phyloP scores from a whole-genome alignment of 1,140 invertebrate genomes.

The Cydia amplana region DNA sequence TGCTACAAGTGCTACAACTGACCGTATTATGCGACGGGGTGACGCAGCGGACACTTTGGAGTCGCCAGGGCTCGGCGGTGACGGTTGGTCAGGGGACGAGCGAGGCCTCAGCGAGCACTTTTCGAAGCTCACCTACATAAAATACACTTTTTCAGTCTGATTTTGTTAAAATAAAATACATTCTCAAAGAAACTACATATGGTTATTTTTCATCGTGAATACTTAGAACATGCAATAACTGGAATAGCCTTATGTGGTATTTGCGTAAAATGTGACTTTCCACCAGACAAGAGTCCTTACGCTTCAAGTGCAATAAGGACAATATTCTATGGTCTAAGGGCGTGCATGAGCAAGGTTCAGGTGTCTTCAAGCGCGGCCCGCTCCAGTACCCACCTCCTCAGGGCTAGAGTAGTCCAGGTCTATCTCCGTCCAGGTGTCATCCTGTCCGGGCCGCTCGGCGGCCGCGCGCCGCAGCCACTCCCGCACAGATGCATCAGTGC shows the following conservation, averaged over 20 bases:
- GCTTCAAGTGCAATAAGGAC: too few relatives aligned
- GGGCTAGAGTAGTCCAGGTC: constrained; percentile 64
- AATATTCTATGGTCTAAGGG: too few relatives aligned
- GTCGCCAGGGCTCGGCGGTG: constrained; percentile 57
- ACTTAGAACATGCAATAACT: too few relatives aligned
- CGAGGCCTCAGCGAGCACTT: constrained; percentile 70
- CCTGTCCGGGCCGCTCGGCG: constrained; percentile 40
- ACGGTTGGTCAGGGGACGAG: constrained; percentile 58
- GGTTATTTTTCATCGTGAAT: too few relatives aligned
- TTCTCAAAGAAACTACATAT: constrained; percentile 75
- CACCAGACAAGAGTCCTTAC: too few relatives aligned
- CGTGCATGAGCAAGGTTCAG: not conserved
- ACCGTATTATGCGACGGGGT: constrained; percentile 62
- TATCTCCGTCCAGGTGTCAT: constrained; percentile 58
- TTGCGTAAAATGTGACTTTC: too few relatives aligned
- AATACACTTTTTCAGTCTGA: constrained; percentile 69
- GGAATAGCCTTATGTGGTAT: too few relatives aligned
- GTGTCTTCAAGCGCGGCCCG: constrained; percentile 49
- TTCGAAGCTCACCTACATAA: constrained; percentile 69
- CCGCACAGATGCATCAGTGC: constrained; percentile 59
- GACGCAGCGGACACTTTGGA: constrained; percentile 65
- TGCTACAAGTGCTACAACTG: not conserved
- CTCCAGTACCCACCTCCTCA: constrained; percentile 58
- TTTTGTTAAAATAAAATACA: constrained; percentile 74
- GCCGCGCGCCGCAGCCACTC: constrained; percentile 63